Evolutionary conservation across 2,888 invertebrate genomes (phyloP).

Genomic region (Heterodera filipjevi): DNA sequence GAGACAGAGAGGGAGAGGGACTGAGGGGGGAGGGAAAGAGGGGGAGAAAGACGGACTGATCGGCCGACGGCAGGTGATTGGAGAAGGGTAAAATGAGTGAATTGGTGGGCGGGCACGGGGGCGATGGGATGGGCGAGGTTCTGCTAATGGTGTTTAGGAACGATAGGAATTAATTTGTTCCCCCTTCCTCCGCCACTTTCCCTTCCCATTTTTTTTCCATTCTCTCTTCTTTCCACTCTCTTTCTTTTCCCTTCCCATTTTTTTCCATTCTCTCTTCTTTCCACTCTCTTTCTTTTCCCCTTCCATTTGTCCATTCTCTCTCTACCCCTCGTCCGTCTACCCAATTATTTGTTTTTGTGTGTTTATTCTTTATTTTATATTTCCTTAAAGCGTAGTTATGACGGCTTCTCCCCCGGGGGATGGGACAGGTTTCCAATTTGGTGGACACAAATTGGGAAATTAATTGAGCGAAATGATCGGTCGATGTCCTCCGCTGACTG

Average conservation of each 20-base stretch:
- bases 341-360: background rate
- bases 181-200: too few species aligned
- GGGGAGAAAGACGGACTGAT: background rate
- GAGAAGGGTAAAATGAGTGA: background rate
- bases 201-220: too few species aligned
- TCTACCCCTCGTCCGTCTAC: background rate
- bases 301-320: too few species aligned
- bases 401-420: background rate
- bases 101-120: background rate
- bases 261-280: too few species aligned
- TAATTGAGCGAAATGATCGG: conserved; percentile 8
- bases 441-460: conserved; percentile 1
- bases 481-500: background rate
- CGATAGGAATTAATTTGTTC: too few species aligned
- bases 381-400: background rate
- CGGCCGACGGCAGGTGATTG: too few species aligned
- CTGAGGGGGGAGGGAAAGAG: background rate
- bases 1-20: background rate
- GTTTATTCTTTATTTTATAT: background rate
- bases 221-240: background rate
- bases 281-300: background rate
- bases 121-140: background rate
- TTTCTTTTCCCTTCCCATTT: background rate
- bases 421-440: background rate
- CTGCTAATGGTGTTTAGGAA: too few species aligned